Conservation (phyloP, 1,140 invertebrate genomes). For the Drosophila tsacasi region DNA sequence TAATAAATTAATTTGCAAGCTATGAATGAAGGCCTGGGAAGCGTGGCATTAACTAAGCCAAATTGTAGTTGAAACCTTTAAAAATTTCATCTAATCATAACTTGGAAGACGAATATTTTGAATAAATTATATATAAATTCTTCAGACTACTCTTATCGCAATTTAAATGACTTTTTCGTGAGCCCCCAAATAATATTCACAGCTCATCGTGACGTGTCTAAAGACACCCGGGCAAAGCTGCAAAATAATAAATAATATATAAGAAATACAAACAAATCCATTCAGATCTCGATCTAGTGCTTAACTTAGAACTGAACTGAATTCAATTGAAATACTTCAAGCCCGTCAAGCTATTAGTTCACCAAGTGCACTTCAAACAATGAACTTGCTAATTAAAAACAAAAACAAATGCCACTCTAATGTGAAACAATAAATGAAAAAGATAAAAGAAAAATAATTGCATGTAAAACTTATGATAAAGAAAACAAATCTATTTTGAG, state of each 20-base stretch:
- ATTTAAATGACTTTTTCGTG: not conserved
- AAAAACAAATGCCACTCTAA: not conserved
- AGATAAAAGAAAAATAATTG: not conserved
- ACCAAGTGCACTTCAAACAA: constrained; percentile 10
- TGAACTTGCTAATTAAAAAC: not conserved
- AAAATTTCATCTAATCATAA: not conserved
- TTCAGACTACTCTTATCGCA: not conserved
- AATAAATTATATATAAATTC: not conserved
- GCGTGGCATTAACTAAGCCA: too few relatives aligned
- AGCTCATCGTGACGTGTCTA: constrained; percentile 23
- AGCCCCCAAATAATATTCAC: not conserved
- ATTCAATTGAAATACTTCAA: not conserved
- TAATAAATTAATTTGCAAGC: not conserved
- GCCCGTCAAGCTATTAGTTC: not conserved
- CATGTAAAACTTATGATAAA: not conserved
- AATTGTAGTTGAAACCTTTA: not conserved
- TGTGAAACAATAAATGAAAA: not conserved
- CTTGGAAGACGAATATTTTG: not conserved
- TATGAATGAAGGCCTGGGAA: constrained; percentile 1
- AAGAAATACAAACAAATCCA: constrained; percentile 13
- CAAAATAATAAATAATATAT: not conserved
- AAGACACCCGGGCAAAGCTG: not conserved
- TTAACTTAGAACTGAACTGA: not conserved
- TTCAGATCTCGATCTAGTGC: not conserved
- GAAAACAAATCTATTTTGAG: not conserved